phyloP scores from a whole-genome alignment of 1,140 invertebrate genomes.

The Brachionus asplanchnoidis region DNA sequence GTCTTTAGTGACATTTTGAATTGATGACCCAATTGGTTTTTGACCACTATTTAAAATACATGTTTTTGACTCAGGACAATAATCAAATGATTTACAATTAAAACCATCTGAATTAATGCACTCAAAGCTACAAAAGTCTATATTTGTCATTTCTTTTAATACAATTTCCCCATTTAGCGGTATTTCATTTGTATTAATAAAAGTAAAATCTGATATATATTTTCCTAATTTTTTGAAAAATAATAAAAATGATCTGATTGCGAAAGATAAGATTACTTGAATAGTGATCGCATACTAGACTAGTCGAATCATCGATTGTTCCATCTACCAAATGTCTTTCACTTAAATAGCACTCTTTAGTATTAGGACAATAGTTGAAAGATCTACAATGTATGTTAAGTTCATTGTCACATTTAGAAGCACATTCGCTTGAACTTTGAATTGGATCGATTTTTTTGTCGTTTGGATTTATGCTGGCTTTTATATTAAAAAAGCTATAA shows the following conservation, averaged over 20 bases:
- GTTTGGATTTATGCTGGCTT: neutral
- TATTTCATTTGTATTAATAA: neutral
- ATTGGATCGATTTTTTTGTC: neutral
- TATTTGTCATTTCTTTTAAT: neutral
- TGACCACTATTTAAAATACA: constrained; percentile 31
- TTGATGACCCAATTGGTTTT: neutral
- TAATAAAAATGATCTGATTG: neutral
- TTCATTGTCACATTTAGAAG: constrained; percentile 34
- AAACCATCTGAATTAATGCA: constrained; percentile 32
- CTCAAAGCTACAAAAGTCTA: constrained; percentile 18
- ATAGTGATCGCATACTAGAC: constrained; percentile 6
- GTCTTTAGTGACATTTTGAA: neutral
- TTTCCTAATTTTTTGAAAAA: neutral
- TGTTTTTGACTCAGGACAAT: constrained; percentile 21
- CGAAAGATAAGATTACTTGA: constrained; percentile 1
- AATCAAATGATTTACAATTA: constrained; percentile 28
- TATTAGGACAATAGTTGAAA: constrained; percentile 28
- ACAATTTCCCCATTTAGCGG: neutral
- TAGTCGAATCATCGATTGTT: neutral
- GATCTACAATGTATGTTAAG: constrained; percentile 27
- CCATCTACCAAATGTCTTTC: constrained; percentile 20
- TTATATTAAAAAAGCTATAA: constrained; percentile 3
- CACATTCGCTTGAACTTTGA: neutral
- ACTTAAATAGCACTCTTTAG: constrained; percentile 8
- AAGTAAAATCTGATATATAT: constrained; percentile 37